A percentile compares a stretch with the other conserved stretches of the same genome.
phyloP scores from a whole-genome alignment of 1,140 invertebrate species.

The Zaprionus nigranus region DNA sequence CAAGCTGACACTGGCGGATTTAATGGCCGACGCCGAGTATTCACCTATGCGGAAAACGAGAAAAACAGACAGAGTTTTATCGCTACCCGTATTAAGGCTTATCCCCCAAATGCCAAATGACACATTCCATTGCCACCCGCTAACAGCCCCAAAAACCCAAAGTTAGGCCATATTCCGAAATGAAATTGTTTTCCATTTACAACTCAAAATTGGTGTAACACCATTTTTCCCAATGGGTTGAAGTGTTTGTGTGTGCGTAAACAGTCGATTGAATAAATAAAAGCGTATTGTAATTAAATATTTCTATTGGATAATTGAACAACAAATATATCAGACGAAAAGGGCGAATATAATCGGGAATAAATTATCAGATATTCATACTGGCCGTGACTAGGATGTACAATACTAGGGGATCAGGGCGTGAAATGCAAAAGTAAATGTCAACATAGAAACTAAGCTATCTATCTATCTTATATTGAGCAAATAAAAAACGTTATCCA shows the following conservation, averaged over 20 bases:
- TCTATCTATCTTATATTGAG: constrained; percentile 31
- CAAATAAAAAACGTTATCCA: background rate
- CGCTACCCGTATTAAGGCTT: constrained; percentile 1
- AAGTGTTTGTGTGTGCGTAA: constrained; percentile 4
- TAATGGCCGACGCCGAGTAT: constrained; percentile 84
- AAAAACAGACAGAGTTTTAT: constrained; percentile 16
- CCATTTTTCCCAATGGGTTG: constrained; percentile 1
- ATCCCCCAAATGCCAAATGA: background rate
- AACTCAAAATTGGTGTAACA: constrained; percentile 24
- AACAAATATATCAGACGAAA: constrained; percentile 19
- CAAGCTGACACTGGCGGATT: constrained; percentile 75
- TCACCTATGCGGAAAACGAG: constrained; percentile 72
- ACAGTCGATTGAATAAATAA: constrained; percentile 59
- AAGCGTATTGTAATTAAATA: constrained; percentile 75
- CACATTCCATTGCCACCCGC: background rate
- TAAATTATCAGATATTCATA: constrained; percentile 27
- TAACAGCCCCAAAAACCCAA: background rate
- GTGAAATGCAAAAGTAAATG: too few species aligned
- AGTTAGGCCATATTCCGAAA: background rate
- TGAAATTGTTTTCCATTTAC: constrained; percentile 38
- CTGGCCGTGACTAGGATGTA: too few species aligned
- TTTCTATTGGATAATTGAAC: constrained; percentile 65
- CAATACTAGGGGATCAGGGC: too few species aligned
- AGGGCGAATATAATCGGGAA: constrained; percentile 26
- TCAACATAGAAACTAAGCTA: constrained; percentile 44